A percentile compares a stretch with the other conserved stretches of the same genome.
These are phyloP conservation scores for Promerops cafer DNA, from an alignment of 2,113 vertebrate genomes.

Conservation along the genomic window DNA sequence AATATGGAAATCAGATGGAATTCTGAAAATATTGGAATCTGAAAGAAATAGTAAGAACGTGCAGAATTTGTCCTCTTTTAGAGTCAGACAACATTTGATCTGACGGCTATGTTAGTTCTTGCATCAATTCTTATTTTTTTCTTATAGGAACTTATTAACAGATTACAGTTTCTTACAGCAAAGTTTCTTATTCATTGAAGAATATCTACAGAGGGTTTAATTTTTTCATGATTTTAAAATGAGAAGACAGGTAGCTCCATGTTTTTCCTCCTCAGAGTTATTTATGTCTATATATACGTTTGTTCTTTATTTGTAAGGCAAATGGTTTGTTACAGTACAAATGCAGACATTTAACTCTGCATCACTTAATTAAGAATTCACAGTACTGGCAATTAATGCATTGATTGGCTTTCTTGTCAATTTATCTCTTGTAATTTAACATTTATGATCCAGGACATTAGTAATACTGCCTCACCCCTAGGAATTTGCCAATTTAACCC, in stretches of 20 bases:
- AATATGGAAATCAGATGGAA: background rate
- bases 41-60: background rate
- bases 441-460: background rate
- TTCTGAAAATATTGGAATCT: background rate
- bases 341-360: background rate
- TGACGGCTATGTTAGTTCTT: background rate
- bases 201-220: background rate
- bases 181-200: background rate
- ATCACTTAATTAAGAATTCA: background rate
- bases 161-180: background rate
- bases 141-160: background rate
- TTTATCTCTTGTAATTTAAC: background rate
- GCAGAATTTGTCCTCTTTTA: background rate
- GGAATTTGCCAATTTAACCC: background rate
- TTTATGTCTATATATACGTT: background rate
- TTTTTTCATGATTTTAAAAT: background rate
- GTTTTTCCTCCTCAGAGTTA: background rate
- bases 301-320: background rate
- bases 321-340: background rate
- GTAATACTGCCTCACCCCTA: background rate
- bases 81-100: background rate
- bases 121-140: background rate
- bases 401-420: background rate
- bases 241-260: background rate
- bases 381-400: background rate